Evolutionary conservation across 2,113 vertebrate species (phyloP), one percentile per base, ranked within the genome.

Genomic region (Psettodes erumei): DNA sequence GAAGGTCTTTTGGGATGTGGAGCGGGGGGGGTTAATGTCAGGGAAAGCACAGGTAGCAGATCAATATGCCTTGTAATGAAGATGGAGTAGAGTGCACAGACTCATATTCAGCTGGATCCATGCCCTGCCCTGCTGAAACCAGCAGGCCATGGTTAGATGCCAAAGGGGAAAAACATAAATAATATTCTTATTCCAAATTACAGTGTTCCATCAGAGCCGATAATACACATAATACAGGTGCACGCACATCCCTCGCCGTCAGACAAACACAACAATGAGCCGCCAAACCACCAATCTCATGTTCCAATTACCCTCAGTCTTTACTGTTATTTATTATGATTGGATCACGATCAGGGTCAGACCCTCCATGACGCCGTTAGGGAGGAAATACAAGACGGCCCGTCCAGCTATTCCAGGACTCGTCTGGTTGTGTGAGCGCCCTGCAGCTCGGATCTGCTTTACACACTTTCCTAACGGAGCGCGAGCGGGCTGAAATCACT

Each of bases 301-400:
- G 30, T 21, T 2, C 18, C 23, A 71, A 13, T 0, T 6, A 30
- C 13, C n/a, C 48, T 32, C 28, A 30, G 51, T 19, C 55, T 45
- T n/a, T 43, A 27, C 25, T 71, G 19, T 8, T 3, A 18, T 33
- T 28, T 18, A 65, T 67, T 18, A 56, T 11, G 1, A 33, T 5
- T 37, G 32, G 23, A 78, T 74, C 45, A 23, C 25, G 56, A 30
- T 50, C 18, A 12, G 58, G 55, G 35, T 54, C 61, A 64, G 40
- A 51, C 28, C 38, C 27, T 27, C 33, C 45, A 32, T 56, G 59
- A 83, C 59, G 51, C 65, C 65, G 40, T 80, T 65, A 73, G 56
- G 38, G 64, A 74, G 61, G 82, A 81, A 84, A 64, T 25, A 33
- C 50, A 59, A 63, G 81, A 84, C 55, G 79, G 85, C 68, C 76